A percentile compares a stretch with the other conserved stretches of the same genome.
Evolutionary conservation across 2,888 invertebrate genomes (phyloP).

Genomic region (Mantis religiosa): DNA sequence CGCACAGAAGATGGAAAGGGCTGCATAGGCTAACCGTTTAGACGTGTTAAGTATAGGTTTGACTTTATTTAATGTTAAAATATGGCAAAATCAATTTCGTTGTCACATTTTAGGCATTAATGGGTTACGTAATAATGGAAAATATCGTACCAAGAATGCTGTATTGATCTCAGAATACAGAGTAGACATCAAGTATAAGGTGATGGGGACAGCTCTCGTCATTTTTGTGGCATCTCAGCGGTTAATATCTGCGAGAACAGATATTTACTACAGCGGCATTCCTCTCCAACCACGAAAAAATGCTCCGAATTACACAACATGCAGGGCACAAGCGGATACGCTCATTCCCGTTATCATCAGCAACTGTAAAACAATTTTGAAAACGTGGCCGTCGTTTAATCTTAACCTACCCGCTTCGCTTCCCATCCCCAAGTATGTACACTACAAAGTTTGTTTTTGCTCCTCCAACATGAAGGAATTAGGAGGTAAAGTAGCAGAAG

Average conservation of each 20-base stretch:
- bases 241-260: not conserved
- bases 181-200: not conserved
- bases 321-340: not conserved
- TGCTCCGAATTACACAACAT: not conserved
- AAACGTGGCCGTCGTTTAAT: not conserved
- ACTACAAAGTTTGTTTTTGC: not conserved
- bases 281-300: not conserved
- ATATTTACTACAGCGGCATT: not conserved
- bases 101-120: too few relatives aligned
- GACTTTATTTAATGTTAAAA: too few relatives aligned
- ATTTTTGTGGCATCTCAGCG: not conserved
- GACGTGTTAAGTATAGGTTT: too few relatives aligned
- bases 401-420: not conserved
- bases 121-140: not conserved
- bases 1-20: too few relatives aligned
- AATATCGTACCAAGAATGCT: not conserved
- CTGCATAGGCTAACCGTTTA: too few relatives aligned
- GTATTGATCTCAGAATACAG: not conserved
- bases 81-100: too few relatives aligned
- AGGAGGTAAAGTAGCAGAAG: not conserved
- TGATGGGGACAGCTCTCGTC: not conserved
- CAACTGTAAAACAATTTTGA: not conserved
- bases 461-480: not conserved
- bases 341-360: not conserved
- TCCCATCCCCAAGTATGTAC: not conserved